A percentile compares a stretch with the other conserved stretches of the same genome.
Conservation (phyloP, 2,797 vertebrate genomes). For the Sparus aurata region DNA sequence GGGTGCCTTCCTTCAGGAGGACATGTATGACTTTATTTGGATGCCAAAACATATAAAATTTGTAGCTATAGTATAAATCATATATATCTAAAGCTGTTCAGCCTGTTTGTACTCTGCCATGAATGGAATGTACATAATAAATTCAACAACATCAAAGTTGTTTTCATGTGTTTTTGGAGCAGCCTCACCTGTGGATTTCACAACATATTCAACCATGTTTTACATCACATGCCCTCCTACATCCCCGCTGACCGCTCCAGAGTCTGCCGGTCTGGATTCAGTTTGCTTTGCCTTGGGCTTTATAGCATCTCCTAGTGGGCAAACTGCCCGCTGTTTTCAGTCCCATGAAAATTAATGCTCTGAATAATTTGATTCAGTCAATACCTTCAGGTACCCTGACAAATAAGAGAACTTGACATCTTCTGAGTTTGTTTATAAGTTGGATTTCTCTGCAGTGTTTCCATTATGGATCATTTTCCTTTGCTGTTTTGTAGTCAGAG, state of each 20-base stretch:
- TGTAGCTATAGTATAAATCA: neutral
- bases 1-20: conserved; percentile 21
- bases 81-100: neutral
- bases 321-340: conserved; percentile 53
- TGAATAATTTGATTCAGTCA: conserved; percentile 69
- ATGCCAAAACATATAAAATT: neutral
- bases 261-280: conserved; percentile 28
- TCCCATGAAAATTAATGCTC: conserved; percentile 66
- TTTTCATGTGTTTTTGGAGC: neutral
- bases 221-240: neutral
- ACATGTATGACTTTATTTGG: conserved; percentile 45
- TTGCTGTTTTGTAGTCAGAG: conserved; percentile 45
- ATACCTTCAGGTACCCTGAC: conserved; percentile 60
- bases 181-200: conserved; percentile 30
- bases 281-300: conserved; percentile 65
- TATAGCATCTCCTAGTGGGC: conserved; percentile 82
- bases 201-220: conserved; percentile 35
- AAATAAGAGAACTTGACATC: conserved; percentile 63
- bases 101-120: neutral
- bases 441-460: conserved; percentile 62
- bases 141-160: neutral
- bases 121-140: conserved; percentile 11
- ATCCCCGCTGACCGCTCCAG: conserved; percentile 20
- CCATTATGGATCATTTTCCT: conserved; percentile 55
- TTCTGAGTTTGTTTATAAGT: conserved; percentile 60